Evolutionary conservation across 2,888 invertebrate genomes (phyloP).

Genomic region (Rhorus exstirpatorius): DNA sequence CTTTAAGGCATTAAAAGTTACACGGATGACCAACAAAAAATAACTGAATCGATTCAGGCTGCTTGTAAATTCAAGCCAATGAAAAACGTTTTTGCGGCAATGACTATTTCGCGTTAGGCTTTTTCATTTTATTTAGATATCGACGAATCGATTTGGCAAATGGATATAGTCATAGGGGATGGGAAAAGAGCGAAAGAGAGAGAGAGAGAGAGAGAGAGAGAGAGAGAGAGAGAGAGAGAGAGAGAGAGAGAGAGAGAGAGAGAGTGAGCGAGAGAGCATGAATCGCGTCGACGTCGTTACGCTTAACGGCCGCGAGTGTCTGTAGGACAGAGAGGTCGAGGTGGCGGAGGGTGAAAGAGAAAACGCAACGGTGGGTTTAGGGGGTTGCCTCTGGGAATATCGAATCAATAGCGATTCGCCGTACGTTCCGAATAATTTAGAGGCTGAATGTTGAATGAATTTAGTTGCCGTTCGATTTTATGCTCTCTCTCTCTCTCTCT

Average conservation of each 20-base stretch:
- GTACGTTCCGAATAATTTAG: conserved; percentile 72
- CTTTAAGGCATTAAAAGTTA: not conserved
- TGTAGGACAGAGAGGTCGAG: conserved; percentile 23
- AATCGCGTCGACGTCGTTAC: conserved; percentile 60
- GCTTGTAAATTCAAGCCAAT: conserved; percentile 10
- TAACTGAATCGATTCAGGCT: conserved; percentile 10
- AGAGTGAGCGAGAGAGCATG: conserved; percentile 3
- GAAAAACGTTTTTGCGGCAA: conserved; percentile 40
- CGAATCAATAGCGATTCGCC: conserved; percentile 73
- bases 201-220: conserved; percentile 15
- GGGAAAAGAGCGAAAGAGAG: not conserved
- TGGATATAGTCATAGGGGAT: conserved; percentile 15
- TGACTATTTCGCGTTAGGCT: not conserved
- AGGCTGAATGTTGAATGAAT: conserved; percentile 71
- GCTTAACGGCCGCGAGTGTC: conserved; percentile 58
- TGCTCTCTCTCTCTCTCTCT: conserved; percentile 27
- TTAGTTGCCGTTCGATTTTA: conserved; percentile 67
- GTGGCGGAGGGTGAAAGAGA: conserved; percentile 33
- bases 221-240: not conserved
- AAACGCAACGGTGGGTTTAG: conserved; percentile 52
- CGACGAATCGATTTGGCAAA: conserved; percentile 63
- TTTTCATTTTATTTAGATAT: conserved; percentile 55
- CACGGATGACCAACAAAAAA: not conserved
- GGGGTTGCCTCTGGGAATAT: conserved; percentile 66
- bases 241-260: conserved; percentile 12